Percentiles rank a stretch among this genome's conserved stretches.
Conservation (phyloP, 2,888 invertebrate species). For the Tetragonula carbonaria region DNA sequence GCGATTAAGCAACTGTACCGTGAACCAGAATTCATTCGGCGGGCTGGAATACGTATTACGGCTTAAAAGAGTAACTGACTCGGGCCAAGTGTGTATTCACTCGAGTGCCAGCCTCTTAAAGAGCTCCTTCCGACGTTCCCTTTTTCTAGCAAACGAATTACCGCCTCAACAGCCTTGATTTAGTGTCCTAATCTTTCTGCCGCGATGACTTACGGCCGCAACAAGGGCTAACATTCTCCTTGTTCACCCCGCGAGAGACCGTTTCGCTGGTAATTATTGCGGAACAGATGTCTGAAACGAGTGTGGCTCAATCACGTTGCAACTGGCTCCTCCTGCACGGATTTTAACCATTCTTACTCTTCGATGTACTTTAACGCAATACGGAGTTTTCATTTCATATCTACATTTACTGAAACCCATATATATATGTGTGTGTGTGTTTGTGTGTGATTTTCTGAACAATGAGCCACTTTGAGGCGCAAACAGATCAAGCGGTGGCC, state of each 20-base stretch:
- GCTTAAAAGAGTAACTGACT: slow-evolving; percentile 69
- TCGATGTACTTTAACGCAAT: background rate
- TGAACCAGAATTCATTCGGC: slow-evolving; percentile 66
- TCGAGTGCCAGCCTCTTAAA: slow-evolving; percentile 66
- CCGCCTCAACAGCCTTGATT: slow-evolving; percentile 40
- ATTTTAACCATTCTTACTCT: background rate
- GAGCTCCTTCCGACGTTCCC: slow-evolving; percentile 49
- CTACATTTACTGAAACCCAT: background rate
- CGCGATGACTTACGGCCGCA: slow-evolving; percentile 50
- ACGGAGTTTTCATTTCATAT: background rate
- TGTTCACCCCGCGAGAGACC: slow-evolving; percentile 13
- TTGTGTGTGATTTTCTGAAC: too few relatives aligned
- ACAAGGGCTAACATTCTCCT: slow-evolving; percentile 34
- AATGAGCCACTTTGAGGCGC: background rate
- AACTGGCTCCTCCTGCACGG: background rate
- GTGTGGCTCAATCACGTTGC: slow-evolving; percentile 18
- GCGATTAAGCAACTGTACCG: slow-evolving; percentile 72
- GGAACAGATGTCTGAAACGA: slow-evolving; percentile 46
- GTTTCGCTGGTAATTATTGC: slow-evolving; percentile 46
- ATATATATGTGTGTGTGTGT: too few relatives aligned
- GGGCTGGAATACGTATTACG: slow-evolving; percentile 68
- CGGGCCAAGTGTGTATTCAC: slow-evolving; percentile 66
- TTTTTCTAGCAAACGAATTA: slow-evolving; percentile 60
- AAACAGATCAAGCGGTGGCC: slow-evolving; percentile 29
- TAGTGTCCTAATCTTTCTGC: slow-evolving; percentile 60